Percentiles rank a stretch among this genome's conserved stretches.
Evolutionary conservation across 2,113 vertebrate species (phyloP).

Genomic region (Ochotona curzoniae): DNA sequence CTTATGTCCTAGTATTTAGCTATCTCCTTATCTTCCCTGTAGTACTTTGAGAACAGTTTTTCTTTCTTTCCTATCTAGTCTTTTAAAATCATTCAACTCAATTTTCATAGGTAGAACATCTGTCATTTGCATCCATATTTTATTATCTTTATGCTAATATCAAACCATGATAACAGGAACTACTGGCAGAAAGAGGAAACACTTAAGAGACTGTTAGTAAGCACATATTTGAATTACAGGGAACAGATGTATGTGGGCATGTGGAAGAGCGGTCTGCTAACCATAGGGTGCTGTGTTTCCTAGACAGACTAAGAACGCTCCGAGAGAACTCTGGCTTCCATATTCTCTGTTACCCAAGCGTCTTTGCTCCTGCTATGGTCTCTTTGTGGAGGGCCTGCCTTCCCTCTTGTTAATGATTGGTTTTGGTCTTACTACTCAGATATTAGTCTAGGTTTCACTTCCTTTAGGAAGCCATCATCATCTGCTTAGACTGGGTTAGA

Average conservation of each 20-base stretch:
- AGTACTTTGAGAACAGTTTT: constrained; percentile 5
- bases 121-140: constrained; percentile 30
- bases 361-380: background rate
- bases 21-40: background rate
- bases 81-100: constrained; percentile 44
- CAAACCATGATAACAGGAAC: constrained; percentile 16
- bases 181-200: constrained; percentile 1
- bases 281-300: background rate
- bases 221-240: background rate
- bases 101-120: background rate
- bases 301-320: background rate
- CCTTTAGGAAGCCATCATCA: background rate
- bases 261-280: background rate
- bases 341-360: background rate
- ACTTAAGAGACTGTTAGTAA: constrained; percentile 20
- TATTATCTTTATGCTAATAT: constrained; percentile 6
- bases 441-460: constrained; percentile 25
- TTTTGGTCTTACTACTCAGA: background rate
- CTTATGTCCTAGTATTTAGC: background rate
- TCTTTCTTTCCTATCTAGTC: background rate
- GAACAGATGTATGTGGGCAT: background rate
- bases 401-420: background rate
- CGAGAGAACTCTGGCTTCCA: background rate
- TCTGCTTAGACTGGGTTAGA: background rate
- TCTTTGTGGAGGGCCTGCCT: background rate